Evolutionary conservation across 2,797 vertebrate genomes (phyloP).

Genomic region (Clarias fuscus): DNA sequence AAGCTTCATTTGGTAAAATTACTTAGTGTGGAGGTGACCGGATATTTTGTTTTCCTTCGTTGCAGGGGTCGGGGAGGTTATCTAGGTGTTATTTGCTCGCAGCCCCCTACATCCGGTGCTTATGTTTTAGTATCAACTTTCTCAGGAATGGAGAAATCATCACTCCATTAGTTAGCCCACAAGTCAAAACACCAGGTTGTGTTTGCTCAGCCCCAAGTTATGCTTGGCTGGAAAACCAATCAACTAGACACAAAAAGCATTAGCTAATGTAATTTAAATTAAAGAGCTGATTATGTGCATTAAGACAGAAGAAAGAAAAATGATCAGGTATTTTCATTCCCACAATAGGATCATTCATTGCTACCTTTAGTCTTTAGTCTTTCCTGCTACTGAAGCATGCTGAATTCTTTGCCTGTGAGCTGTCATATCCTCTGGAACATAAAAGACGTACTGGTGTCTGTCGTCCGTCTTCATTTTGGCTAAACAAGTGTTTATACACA

Average conservation of each 20-base stretch:
- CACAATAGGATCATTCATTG: background rate
- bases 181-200: background rate
- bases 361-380: background rate
- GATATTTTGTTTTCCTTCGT: too few relatives aligned
- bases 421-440: background rate
- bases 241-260: background rate
- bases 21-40: too few relatives aligned
- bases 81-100: background rate
- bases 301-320: background rate
- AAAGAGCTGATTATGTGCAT: background rate
- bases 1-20: background rate
- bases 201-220: background rate
- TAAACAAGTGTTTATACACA: background rate
- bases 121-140: background rate
- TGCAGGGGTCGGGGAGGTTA: background rate
- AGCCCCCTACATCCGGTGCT: background rate
- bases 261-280: background rate
- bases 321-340: background rate
- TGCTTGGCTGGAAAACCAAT: slow-evolving; percentile 13
- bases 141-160: background rate
- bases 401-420: background rate
- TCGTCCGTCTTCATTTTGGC: background rate
- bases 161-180: background rate
- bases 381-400: background rate
- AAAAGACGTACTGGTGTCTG: too few relatives aligned